Evolutionary conservation across 2,888 invertebrate species (phyloP), one percentile per base, ranked within the genome.

Genomic region (Dynastes grantii): DNA sequence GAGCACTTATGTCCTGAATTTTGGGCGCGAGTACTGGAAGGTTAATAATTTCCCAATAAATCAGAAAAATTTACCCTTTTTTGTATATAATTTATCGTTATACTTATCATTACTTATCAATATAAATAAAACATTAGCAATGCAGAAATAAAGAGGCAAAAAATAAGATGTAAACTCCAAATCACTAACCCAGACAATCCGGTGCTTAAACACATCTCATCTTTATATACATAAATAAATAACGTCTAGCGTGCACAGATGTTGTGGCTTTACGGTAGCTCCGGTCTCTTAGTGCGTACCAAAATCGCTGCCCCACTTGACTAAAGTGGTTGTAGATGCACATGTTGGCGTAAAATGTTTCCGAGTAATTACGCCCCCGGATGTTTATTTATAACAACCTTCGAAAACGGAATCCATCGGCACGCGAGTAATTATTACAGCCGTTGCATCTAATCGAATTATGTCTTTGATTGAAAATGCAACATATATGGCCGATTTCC

Each of bases 281-380:
- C 55, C 22, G 22, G 22, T 0, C 22, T 27, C 40, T 71, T 58
- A 32, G 49, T 2, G 55, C 29, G 22, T 45, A 45, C 73, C 9
- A 75, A 75, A 75, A 75, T 75, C 49, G 61, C 61, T 75, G 73
- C 73, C 73, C 61, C 45, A 75, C 73, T 75, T 75, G 73, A 61
- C 49, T 61, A 49, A 75, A 75, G 73, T 75, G 73, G 73, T 75
- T 75, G 73, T 75, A 45, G 73, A 75, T 61, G 61, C 61, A 45
- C 11, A 13, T 45, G 45, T 75, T 61, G 45, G 73, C 45, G 61
- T 61, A 75, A 73, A 37, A 61, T 61, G 27, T 75, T 75, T 75
- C 73, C 61, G n/a, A 61, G 73, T 75, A 75, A 75, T 75, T 75
- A 61, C 61, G 73, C 73, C 73, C 73, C 73, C 73, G 73, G 73